These are phyloP conservation scores for Tiphia femorata DNA, from an alignment of 2,888 invertebrate genomes.

Conservation along the genomic window DNA sequence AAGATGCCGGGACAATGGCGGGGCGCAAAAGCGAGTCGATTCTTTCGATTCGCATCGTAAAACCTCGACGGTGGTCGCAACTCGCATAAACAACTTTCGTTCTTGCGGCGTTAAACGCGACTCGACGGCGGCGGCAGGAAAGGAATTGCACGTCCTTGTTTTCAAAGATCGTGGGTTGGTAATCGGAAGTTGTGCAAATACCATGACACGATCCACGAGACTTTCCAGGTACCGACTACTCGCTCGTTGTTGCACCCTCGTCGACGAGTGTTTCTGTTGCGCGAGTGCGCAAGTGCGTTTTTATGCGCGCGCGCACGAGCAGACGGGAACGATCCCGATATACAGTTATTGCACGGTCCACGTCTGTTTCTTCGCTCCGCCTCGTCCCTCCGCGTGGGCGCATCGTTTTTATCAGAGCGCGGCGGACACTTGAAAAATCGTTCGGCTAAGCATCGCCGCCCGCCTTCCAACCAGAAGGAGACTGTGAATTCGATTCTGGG, in stretches of 20 bases:
- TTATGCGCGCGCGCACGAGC: background rate
- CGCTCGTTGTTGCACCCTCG: background rate
- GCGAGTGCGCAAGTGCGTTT: too few species aligned
- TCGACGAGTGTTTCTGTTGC: too few species aligned
- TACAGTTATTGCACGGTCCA: background rate
- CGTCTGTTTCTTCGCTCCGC: too few species aligned
- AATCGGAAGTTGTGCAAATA: constrained; percentile 37
- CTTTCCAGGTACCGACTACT: background rate
- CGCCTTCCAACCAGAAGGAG: too few species aligned
- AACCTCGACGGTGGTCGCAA: background rate
- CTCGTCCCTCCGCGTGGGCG: too few species aligned
- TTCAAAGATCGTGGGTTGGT: constrained; percentile 14
- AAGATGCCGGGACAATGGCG: background rate
- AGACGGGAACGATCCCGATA: background rate
- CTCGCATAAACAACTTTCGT: background rate
- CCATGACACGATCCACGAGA: background rate
- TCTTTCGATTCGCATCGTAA: background rate
- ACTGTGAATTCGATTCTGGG: too few species aligned
- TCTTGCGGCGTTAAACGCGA: background rate
- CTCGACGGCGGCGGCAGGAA: background rate
- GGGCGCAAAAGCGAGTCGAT: background rate
- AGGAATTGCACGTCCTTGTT: constrained; percentile 9
- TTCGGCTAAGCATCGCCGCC: too few species aligned
- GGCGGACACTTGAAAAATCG: too few species aligned
- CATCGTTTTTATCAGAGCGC: too few species aligned